phyloP scores from a whole-genome alignment of 2,113 vertebrate genomes.

The Sylvietta virens region DNA sequence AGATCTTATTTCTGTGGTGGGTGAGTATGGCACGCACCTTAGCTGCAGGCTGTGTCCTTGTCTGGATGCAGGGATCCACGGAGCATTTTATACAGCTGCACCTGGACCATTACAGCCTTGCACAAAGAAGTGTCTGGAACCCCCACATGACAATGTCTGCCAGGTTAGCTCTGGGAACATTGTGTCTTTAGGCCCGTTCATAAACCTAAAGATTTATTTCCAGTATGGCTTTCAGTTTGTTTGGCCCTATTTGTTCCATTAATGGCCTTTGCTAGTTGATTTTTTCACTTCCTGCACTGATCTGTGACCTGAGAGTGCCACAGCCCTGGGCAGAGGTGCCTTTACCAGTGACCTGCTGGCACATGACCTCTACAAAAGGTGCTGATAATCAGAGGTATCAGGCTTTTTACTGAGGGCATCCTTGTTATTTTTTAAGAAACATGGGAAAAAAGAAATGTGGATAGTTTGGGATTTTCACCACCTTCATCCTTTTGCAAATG shows the following conservation, averaged over 20 bases:
- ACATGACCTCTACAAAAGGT: neutral
- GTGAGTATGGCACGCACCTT: neutral
- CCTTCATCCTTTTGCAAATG: neutral
- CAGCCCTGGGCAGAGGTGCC: neutral
- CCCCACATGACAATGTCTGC: neutral
- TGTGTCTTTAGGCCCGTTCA: neutral
- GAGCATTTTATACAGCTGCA: neutral
- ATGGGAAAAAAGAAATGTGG: neutral
- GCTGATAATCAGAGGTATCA: neutral
- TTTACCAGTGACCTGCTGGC: neutral
- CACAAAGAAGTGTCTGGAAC: neutral
- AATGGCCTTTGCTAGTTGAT: neutral
- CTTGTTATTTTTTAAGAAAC: neutral
- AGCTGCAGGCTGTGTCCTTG: neutral
- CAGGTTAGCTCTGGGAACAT: neutral
- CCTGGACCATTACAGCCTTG: neutral
- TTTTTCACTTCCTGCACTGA: neutral
- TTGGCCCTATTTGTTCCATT: neutral
- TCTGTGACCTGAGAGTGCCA: neutral
- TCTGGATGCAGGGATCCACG: fast-evolving
- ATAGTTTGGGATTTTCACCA: neutral
- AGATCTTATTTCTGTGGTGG: neutral
- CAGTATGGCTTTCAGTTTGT: neutral
- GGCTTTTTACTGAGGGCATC: neutral
- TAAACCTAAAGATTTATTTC: neutral